Evolutionary conservation across 2,113 vertebrate species (phyloP).

Genomic region (Casuarius casuarius): DNA sequence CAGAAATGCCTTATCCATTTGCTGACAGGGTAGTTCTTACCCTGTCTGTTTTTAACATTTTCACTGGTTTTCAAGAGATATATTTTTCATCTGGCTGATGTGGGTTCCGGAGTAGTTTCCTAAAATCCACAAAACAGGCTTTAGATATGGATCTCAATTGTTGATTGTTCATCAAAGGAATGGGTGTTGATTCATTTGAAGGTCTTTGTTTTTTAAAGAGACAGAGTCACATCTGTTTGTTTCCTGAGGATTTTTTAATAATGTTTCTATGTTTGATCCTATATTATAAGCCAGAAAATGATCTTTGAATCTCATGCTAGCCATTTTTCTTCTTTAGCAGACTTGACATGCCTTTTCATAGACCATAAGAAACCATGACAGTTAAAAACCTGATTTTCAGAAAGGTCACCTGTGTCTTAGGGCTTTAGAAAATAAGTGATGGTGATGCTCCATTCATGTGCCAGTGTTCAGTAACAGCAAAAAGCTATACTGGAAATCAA

Average conservation of each 20-base stretch:
- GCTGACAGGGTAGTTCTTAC: neutral
- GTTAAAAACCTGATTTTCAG: neutral
- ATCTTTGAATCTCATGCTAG: neutral
- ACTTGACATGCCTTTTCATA: neutral
- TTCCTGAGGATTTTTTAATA: neutral
- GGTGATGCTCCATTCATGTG: neutral
- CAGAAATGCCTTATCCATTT: neutral
- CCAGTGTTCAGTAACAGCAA: neutral
- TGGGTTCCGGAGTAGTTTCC: neutral
- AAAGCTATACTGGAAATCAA: neutral
- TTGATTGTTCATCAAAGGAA: neutral
- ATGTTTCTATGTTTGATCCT: neutral
- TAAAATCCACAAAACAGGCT: neutral
- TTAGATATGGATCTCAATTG: neutral
- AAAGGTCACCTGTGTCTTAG: neutral
- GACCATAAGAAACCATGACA: neutral
- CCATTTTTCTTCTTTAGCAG: neutral
- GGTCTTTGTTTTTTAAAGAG: neutral
- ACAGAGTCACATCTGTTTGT: neutral
- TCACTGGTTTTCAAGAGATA: slow-evolving; percentile 16
- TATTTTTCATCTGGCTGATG: neutral
- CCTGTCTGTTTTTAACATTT: neutral
- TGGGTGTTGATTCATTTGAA: neutral
- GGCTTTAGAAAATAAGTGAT: neutral
- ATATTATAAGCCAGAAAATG: neutral